phyloP scores from a whole-genome alignment of 2,797 vertebrate species.

The Remorina albescens region DNA sequence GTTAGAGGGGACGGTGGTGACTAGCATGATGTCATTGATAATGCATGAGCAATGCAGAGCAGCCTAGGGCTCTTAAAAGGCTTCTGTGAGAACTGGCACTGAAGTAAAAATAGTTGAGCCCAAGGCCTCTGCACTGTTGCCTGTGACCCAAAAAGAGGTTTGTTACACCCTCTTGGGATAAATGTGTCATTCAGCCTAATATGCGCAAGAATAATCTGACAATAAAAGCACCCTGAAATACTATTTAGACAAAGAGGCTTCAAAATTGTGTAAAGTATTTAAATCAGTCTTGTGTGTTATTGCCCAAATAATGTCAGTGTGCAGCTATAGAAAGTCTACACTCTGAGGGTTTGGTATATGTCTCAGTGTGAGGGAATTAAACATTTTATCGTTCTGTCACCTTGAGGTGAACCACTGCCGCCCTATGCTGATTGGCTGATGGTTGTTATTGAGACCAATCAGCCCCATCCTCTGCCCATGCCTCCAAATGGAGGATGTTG shows the following conservation, averaged over 20 bases:
- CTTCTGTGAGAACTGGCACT: slow-evolving; percentile 69
- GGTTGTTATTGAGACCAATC: slow-evolving; percentile 92
- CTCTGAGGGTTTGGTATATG: neutral
- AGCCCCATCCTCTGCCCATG: slow-evolving; percentile 95
- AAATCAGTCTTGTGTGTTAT: neutral
- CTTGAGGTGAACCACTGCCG: slow-evolving; percentile 91
- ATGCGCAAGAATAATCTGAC: slow-evolving; percentile 11
- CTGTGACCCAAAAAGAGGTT: slow-evolving; percentile 53
- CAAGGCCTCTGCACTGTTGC: slow-evolving; percentile 37
- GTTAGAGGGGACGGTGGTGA: slow-evolving; percentile 43
- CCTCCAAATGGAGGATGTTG: slow-evolving; percentile 96
- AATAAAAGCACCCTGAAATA: slow-evolving; percentile 11
- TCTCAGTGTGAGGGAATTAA: neutral
- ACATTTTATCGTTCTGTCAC: slow-evolving; percentile 13
- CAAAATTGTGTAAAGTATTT: neutral
- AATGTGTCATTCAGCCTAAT: slow-evolving; percentile 5
- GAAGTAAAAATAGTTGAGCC: slow-evolving; percentile 51
- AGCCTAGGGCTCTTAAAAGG: slow-evolving; percentile 50
- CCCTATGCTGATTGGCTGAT: slow-evolving; percentile 95
- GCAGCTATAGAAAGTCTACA: neutral
- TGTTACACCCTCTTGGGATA: slow-evolving; percentile 26
- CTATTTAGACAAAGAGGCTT: neutral
- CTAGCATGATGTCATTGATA: slow-evolving; percentile 54
- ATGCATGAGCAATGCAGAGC: slow-evolving; percentile 64
- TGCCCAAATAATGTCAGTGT: neutral